Conservation (phyloP, 1,140 invertebrate species). For the Papilio helenus region DNA sequence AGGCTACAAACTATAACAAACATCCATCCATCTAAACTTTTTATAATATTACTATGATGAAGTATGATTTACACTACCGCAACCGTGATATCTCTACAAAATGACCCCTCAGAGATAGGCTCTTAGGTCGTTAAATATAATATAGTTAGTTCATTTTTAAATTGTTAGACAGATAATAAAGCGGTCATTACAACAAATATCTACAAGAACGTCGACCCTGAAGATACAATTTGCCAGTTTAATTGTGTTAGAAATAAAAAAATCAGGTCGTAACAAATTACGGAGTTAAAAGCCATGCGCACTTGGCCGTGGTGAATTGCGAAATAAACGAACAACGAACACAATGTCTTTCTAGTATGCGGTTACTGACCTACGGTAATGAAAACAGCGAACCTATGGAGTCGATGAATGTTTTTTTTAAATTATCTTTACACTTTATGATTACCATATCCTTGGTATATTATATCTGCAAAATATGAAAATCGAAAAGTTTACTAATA, state of each 20-base stretch:
- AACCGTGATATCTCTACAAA: too few species aligned
- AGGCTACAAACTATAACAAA: too few species aligned
- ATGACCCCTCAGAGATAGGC: too few species aligned
- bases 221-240: neutral
- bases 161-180: too few species aligned
- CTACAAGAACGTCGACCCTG: neutral
- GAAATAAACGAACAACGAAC: slow-evolving; percentile 1
- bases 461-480: too few species aligned
- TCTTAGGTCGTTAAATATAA: too few species aligned
- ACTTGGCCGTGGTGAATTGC: slow-evolving; percentile 5
- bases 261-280: neutral
- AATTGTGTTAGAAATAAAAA: slow-evolving; percentile 1
- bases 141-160: too few species aligned
- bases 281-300: slow-evolving; percentile 19
- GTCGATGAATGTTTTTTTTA: neutral
- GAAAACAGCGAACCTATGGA: slow-evolving; percentile 29
- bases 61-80: too few species aligned
- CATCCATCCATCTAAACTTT: too few species aligned
- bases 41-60: too few species aligned
- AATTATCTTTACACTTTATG: neutral
- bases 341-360: slow-evolving; percentile 40
- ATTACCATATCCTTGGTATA: neutral
- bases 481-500: too few species aligned
- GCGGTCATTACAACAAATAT: neutral
- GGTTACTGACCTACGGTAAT: slow-evolving; percentile 51